Evolutionary conservation across 2,888 invertebrate genomes (phyloP), one percentile per base, ranked within the genome.

Genomic region (Cenopis cana): DNA sequence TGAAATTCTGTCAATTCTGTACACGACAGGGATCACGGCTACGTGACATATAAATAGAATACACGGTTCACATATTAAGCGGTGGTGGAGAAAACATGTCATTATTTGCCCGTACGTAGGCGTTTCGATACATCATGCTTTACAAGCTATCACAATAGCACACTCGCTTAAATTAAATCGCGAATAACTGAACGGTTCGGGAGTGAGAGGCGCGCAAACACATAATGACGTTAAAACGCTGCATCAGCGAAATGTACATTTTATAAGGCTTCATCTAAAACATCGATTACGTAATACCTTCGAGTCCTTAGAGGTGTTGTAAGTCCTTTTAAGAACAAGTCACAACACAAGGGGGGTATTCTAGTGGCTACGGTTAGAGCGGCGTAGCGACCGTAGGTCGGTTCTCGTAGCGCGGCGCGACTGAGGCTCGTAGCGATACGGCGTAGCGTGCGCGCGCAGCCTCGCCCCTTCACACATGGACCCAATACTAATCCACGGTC

Each of bases 401-500:
- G 82, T 78, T 78, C 78, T 82, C 88, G 91, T 88, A 89, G 89
- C 85, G 83, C 83, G 84, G 79, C 82, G 84, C 86, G 89, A 93
- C 93, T 93, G 90, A 89, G 79, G 79, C 80, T 82, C 85, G 89
- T 88, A 89, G 86, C 85, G 83, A 82, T 86, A 85, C 85, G 79
- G 75, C 82, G 85, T 86, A 84, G 81, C 79, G 76, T 91, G 93
- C 93, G 93, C 90, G 91, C 93, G 91, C 92, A 91, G 86, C 90
- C 89, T 87, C 90, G 87, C 90, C 92, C 90, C 89, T 86, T 77
- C 86, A 87, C 88, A 88, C 85, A 82, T 86, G 86, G 86, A 89
- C 86, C 90, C 90, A 82, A 92, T 92, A 92, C 88, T 89, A 90
- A 91, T 91, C 89, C 89, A 85, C 85, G 83, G 82, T 73, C 74